Percentiles rank a stretch among this genome's conserved stretches.
These are phyloP conservation scores for Tenthredo scrophulariae DNA, from an alignment of 2,888 invertebrate species.

Conservation along the genomic window DNA sequence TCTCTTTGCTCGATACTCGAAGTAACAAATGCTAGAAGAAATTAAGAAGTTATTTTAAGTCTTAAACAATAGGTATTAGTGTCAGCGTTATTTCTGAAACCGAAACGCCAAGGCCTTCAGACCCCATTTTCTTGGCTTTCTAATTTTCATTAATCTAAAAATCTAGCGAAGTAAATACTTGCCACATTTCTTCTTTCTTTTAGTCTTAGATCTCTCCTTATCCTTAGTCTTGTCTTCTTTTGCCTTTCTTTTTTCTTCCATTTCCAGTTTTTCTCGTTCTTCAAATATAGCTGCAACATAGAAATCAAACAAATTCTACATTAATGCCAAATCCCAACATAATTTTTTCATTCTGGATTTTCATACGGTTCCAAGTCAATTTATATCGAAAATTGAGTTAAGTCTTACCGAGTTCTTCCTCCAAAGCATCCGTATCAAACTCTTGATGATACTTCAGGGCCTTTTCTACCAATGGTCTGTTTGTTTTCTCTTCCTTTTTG, in stretches of 20 bases:
- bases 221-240: conserved; percentile 57
- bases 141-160: background rate
- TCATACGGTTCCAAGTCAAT: conserved; percentile 39
- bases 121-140: background rate
- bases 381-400: conserved; percentile 13
- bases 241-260: conserved; percentile 61
- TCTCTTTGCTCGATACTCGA: conserved; percentile 74
- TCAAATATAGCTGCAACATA: conserved; percentile 65
- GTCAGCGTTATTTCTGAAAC: background rate
- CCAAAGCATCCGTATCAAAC: conserved; percentile 84
- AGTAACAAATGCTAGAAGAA: conserved; percentile 62
- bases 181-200: conserved; percentile 53
- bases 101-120: background rate
- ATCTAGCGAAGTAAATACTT: background rate
- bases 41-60: background rate
- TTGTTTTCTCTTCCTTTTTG: conserved; percentile 92
- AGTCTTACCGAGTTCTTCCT: conserved; percentile 80
- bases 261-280: conserved; percentile 59
- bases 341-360: conserved; percentile 27
- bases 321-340: background rate
- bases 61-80: no score
- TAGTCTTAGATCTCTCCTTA: conserved; percentile 56
- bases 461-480: conserved; percentile 86
- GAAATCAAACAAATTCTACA: conserved; percentile 42
- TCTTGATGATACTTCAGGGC: conserved; percentile 85